Evolutionary conservation across 1,140 invertebrate species (phyloP), one percentile per base, ranked within the genome.

Genomic region (Hirudo medicinalis): DNA sequence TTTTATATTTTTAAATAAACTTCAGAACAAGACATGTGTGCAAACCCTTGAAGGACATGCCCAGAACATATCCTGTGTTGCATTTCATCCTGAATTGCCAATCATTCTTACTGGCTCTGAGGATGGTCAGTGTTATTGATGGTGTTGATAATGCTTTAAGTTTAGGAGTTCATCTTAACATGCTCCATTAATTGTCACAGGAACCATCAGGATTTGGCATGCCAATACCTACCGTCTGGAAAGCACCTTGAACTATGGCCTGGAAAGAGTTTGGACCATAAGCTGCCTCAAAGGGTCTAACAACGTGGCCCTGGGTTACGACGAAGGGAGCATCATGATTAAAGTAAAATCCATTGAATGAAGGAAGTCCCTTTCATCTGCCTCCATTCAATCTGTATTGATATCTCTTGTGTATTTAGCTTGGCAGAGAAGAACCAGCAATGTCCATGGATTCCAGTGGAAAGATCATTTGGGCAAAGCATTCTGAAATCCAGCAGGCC

Each of bases 381-480:
- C n/a, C 25, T 32, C 36, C n/a, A 4, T 32, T 25, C 11, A 3
- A 54, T 25, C 43, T 22, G 9, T 1, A n/a, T n/a, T 53, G 43
- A 4, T 53, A 54, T 53, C 29, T 9, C 19, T 70, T 70, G 54
- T 13, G 6, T 54, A 54, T 43, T 4, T 70, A 85, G 82, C 87
- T 99, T 17, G 97, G 97, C 9, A 85, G 95, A 53, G 97, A 99
- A 80, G 96, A 99, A 79, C 97, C 97, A 2, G 95, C 95, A 0
- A 94, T 99, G 76, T 97, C 94, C 0, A 99, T 99, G 97, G 97
- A 99, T 82, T 89, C 89, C 0, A 89, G 89, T 76, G 94, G 95
- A 67, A 99, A 99, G 85, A 97, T 99, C 66, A 90, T 99, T 55
- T 99, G 94, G 94, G 96, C 96, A 0, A 89, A 90, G 76, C 96